These are phyloP conservation scores for Embidobia sp. DNA, from an alignment of 2,888 invertebrate species.

Conservation along the genomic window DNA sequence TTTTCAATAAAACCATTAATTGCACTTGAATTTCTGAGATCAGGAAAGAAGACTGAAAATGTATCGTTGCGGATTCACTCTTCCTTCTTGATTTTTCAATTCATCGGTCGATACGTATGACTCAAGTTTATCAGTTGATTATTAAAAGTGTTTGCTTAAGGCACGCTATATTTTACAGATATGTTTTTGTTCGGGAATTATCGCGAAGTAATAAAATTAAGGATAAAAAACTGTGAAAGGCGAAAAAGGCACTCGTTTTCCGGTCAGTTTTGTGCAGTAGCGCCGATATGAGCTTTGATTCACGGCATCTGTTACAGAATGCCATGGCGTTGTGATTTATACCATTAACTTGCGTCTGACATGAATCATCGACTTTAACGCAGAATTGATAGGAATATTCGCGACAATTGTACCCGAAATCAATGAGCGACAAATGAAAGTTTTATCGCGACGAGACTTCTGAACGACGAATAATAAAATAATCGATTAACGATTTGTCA, in stretches of 20 bases:
- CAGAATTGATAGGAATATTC: neutral
- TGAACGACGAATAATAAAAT: conserved; percentile 11
- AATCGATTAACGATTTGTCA: neutral
- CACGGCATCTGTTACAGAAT: conserved; percentile 36
- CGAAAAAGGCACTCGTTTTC: conserved; percentile 40
- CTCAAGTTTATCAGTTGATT: neutral
- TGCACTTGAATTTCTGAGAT: conserved; percentile 54
- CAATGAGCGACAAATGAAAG: neutral
- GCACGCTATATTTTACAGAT: conserved; percentile 26
- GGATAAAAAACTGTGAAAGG: conserved; percentile 7
- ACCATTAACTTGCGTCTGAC: conserved; percentile 15
- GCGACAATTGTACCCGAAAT: conserved; percentile 7
- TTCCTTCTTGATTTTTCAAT: conserved; percentile 5
- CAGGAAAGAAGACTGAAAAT: conserved; percentile 6
- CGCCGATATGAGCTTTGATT: conserved; percentile 1
- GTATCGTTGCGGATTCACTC: neutral
- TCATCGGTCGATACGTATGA: neutral
- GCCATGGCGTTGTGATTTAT: conserved; percentile 34
- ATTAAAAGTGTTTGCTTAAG: neutral
- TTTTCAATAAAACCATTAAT: conserved; percentile 18
- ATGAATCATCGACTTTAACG: conserved; percentile 19
- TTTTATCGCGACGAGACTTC: conserved; percentile 9
- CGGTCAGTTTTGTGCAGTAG: neutral
- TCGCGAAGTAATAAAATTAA: conserved; percentile 10
- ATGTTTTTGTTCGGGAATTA: conserved; percentile 12